Evolutionary conservation across 2,888 invertebrate species (phyloP).

Genomic region (Ophion ventricosus): DNA sequence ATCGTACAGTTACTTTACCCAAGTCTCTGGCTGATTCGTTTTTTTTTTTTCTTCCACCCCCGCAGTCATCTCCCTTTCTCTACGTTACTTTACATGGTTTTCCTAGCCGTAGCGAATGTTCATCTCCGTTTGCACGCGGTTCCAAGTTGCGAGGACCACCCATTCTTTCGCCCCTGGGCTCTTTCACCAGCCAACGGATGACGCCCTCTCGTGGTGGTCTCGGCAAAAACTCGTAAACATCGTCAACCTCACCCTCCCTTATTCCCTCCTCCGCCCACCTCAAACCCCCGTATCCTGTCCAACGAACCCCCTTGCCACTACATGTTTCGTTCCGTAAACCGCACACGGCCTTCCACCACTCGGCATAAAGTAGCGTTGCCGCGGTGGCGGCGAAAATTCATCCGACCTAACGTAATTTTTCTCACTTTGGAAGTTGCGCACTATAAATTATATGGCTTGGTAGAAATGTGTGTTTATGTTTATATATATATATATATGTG

Average conservation of each 20-base stretch:
- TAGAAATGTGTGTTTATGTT: slow-evolving; percentile 20
- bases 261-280: no score
- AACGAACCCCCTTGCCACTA: slow-evolving; percentile 8
- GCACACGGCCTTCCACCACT: slow-evolving; percentile 50
- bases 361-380: slow-evolving; percentile 77
- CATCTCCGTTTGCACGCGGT: slow-evolving; percentile 32
- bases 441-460: slow-evolving; percentile 77
- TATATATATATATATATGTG: slow-evolving; percentile 45
- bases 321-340: slow-evolving; percentile 39
- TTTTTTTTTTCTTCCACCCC: slow-evolving; percentile 6
- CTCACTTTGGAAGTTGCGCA: slow-evolving; percentile 81
- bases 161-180: neutral
- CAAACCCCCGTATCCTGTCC: neutral
- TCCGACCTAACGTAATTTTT: slow-evolving; percentile 80
- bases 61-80: neutral
- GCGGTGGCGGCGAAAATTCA: slow-evolving; percentile 71
- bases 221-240: slow-evolving; percentile 78
- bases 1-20: slow-evolving; percentile 26
- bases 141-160: neutral
- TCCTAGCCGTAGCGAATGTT: slow-evolving; percentile 4
- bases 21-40: neutral
- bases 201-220: slow-evolving; percentile 8
- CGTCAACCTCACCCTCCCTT: slow-evolving; percentile 66
- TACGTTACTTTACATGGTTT: neutral
- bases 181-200: slow-evolving; percentile 5